A percentile compares a stretch with the other conserved stretches of the same genome.
phyloP scores from a whole-genome alignment of 2,113 vertebrate genomes.

The Jacana jacana region DNA sequence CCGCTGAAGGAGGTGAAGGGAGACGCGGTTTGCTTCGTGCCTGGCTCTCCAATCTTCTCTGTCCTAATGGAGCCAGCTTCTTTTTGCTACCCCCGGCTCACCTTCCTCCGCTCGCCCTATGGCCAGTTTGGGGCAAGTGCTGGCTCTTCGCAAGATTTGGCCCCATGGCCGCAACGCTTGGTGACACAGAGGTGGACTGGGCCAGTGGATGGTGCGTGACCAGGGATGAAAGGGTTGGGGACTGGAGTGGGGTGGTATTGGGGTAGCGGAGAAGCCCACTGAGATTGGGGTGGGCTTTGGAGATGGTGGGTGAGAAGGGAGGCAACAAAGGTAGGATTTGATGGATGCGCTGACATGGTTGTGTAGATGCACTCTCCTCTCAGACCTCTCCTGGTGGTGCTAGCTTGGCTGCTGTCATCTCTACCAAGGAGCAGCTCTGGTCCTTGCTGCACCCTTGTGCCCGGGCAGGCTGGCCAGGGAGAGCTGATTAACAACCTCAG shows the following conservation, averaged over 20 bases:
- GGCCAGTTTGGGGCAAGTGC: conserved; percentile 41
- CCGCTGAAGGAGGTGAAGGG: conserved; percentile 46
- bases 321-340: fast-evolving
- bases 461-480: not conserved
- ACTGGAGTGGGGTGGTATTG: fast-evolving
- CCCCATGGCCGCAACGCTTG: conserved; percentile 30
- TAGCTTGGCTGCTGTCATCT: not conserved
- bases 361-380: not conserved
- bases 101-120: conserved; percentile 42
- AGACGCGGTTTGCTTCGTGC: conserved; percentile 49
- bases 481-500: not conserved
- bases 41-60: conserved; percentile 47
- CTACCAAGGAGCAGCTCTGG: not conserved
- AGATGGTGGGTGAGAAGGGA: not conserved
- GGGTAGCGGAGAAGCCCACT: not conserved
- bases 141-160: conserved; percentile 37
- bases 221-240: not conserved
- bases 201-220: conserved; percentile 17
- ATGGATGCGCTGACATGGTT: not conserved
- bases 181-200: conserved; percentile 42
- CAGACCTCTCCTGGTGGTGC: not conserved
- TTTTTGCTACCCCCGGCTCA: conserved; percentile 47
- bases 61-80: conserved; percentile 56
- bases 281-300: not conserved
- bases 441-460: not conserved